These are phyloP conservation scores for Microcebus murinus DNA, from an alignment of 2,113 vertebrate species.

Conservation along the genomic window DNA sequence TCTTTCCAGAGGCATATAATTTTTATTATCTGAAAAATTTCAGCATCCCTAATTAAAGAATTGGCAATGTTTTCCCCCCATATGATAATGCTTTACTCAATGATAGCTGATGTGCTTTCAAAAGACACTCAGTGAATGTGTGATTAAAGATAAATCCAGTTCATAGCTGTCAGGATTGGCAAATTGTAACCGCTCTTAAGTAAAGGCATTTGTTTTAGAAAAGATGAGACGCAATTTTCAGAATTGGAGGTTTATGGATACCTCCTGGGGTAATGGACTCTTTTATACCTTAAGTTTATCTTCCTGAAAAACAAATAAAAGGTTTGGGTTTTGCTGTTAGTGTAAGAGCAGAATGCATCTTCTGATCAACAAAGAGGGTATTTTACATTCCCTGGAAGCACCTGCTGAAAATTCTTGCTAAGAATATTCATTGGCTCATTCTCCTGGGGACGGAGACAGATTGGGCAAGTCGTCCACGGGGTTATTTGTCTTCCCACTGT, in stretches of 20 bases:
- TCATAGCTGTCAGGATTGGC: conserved; percentile 52
- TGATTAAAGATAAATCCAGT: conserved; percentile 59
- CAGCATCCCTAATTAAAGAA: conserved; percentile 18
- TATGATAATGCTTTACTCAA: neutral
- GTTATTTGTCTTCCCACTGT: conserved; percentile 6
- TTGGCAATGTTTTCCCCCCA: neutral
- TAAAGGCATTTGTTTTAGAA: conserved; percentile 56
- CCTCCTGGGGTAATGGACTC: conserved; percentile 42
- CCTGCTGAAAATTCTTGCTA: neutral
- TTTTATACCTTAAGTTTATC: conserved; percentile 63
- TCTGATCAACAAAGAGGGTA: neutral
- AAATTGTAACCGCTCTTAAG: neutral
- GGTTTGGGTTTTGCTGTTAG: neutral
- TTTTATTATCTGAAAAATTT: neutral
- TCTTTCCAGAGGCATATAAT: neutral
- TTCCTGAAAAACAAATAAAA: conserved; percentile 57
- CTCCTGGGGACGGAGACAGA: neutral
- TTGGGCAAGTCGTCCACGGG: neutral
- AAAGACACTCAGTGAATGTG: neutral
- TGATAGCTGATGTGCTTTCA: neutral
- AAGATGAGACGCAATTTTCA: conserved; percentile 53
- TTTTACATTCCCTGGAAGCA: conserved; percentile 7
- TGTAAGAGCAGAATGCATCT: neutral
- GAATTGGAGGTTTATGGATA: conserved; percentile 49
- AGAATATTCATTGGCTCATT: conserved; percentile 29